phyloP scores from a whole-genome alignment of 37 sponge, comb jelly and placozoan genomes.

The Aphrocallistes beatrix region DNA sequence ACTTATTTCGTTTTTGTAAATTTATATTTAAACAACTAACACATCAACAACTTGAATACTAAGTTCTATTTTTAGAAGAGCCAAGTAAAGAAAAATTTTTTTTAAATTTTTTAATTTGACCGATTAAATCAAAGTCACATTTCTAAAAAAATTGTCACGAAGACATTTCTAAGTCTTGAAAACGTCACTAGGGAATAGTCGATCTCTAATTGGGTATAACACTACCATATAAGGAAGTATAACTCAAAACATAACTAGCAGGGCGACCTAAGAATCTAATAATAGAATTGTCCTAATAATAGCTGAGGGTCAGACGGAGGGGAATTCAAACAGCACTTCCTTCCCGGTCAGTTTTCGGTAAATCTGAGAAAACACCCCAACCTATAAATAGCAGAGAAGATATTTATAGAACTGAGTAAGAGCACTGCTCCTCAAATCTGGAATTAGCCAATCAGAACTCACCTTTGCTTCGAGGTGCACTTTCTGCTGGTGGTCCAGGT shows the following conservation, averaged over 20 bases:
- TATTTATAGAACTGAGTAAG: neutral
- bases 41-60: too few relatives aligned
- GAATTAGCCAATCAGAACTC: neutral
- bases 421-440: neutral
- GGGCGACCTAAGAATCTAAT: neutral
- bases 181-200: too few relatives aligned
- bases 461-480: slow-evolving; percentile 25
- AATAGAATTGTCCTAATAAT: neutral
- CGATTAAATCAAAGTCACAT: too few relatives aligned
- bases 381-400: slow-evolving; percentile 21
- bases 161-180: too few relatives aligned
- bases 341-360: slow-evolving; percentile 97
- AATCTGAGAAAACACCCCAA: slow-evolving; percentile 74
- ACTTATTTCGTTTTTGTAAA: too few relatives aligned
- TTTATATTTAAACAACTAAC: too few relatives aligned
- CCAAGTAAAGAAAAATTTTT: too few relatives aligned
- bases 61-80: too few relatives aligned
- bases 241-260: neutral
- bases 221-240: neutral
- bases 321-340: slow-evolving; percentile 94
- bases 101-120: too few relatives aligned
- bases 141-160: too few relatives aligned
- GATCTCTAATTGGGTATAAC: neutral
- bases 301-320: neutral
- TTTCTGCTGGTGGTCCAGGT: slow-evolving; percentile 15